Base-by-base conservation (phyloP, 2,888 invertebrate genomes). In the Miltochrista miniata region DNA sequence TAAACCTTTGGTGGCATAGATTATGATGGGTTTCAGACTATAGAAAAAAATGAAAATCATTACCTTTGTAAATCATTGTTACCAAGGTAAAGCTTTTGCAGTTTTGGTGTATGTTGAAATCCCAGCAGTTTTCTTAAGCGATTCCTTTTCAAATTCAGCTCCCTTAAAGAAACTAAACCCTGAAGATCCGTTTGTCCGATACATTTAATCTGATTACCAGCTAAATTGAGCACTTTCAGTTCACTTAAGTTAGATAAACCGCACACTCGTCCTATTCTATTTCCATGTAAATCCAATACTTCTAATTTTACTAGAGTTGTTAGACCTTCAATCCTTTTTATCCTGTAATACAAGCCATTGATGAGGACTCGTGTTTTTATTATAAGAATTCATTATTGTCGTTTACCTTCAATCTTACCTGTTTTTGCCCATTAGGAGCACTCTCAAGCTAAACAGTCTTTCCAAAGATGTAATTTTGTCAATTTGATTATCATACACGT, bases 401-500 rank as follows among this genome's bases (percentile, higher is more conserved):
- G 18, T 24, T 24, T 24, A 4, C 5, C 18, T 24, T 24, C 18
- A n/a, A n/a, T 5, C 42, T 53, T 83, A 95, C 96, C 96, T 95
- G 86, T 98, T 98, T 90, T 98, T 98, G 1, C 98, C 98, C 79
- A 98, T 93, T 58, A 98, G 92, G 49, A 98, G 92, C 11, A 98
- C 98, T 61, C 98, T 92, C 45, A 98, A 91, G 72, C 95, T 96
- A 58, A 94, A 94, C 43, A 98, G 91, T 46, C 94, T 93, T 67
- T 95, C 95, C 54, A 98, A 90, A 49, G 95, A 96, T 50, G 94
- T 94, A 56, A 98, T 96, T 76, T 95, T 95, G 64, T 98, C 98
- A 57, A 98, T 94, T 84, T 98, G 97, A 87, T 98, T 98, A 85
- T 98, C 97, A 79, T 98, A 98, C 51, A 98, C 93, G 87, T 98